Base-by-base conservation (phyloP, 2,888 invertebrate genomes). In the Pecten maximus region DNA sequence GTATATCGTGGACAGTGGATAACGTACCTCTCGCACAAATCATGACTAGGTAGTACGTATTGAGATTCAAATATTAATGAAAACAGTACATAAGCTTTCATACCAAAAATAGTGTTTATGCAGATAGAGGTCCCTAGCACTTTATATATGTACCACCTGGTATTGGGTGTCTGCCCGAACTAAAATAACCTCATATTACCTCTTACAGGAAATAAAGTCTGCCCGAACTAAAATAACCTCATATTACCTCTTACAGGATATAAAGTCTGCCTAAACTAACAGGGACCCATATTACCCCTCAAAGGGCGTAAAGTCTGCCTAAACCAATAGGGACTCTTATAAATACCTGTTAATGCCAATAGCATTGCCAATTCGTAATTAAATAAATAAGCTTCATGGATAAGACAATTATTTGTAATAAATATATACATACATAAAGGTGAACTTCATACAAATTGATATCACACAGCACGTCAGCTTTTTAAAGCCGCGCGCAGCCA, bases 31-130 rank as follows among this genome's bases (percentile, higher is more conserved):
- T 35, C 23, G 23, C 74, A 74, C 35, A 74, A 74, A 74, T 35
- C 74, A 74, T 74, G 74, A 74, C 74, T 74, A 74, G 74, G 74
- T 74, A 6, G 74, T 35, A 74, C 35, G 74, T 35, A 74, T 74
- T 35, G 74, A 74, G 74, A 74, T 74, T 74, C 74, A 28, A 74
- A 74, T 74, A 74, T 28, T 74, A 74, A 74, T 74, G 74, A 74
- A 28, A 60, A 60, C 28, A 60, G 2, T 74, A 35, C 74, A 74
- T 74, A 74, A 74, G 74, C 74, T 74, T 74, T 74, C 74, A 74
- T 74, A 74, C 74, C 74, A 74, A 74, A 74, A 74, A 74, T 74
- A 74, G 74, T 74, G 35, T 74, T 74, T 74, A 23, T 28, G 28
- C 60, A 74, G 60, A n/a, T 28, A 74, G n/a, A 74, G 28, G 19